Conservation (phyloP, 2,797 vertebrate species). For the Morus bassanus region DNA sequence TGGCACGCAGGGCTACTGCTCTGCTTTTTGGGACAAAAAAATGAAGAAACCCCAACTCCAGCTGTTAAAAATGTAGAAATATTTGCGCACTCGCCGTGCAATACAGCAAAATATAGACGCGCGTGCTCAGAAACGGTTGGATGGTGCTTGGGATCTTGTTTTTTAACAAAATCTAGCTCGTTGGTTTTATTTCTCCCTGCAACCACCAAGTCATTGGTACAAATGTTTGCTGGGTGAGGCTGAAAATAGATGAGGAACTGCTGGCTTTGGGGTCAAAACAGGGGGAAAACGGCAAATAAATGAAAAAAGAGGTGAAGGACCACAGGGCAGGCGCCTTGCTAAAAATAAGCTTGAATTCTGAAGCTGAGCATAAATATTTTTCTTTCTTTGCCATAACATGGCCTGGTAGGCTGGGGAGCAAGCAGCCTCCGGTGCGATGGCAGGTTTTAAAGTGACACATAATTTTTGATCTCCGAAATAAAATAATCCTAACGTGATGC, state of each 20-base stretch:
- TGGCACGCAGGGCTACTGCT: background rate
- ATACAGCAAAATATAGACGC: fast-evolving
- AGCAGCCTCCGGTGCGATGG: background rate
- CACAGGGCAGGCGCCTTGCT: background rate
- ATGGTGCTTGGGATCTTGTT: background rate
- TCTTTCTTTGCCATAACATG: constrained; percentile 6
- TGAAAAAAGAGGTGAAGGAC: background rate
- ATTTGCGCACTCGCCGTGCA: fast-evolving
- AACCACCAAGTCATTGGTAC: background rate
- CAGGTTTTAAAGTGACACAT: background rate
- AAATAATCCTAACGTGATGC: background rate
- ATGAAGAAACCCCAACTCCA: background rate
- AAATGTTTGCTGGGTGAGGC: fast-evolving
- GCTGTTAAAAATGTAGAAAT: background rate
- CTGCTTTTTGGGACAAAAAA: background rate
- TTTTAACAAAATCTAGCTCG: background rate
- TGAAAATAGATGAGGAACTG: background rate
- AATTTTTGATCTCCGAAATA: background rate
- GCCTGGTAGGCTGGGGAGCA: background rate
- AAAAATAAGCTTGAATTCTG: constrained; percentile 34
- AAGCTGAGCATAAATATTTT: constrained; percentile 2
- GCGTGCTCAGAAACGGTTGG: fast-evolving
- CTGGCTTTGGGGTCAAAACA: background rate
- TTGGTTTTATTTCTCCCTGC: background rate
- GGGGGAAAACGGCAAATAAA: background rate